These are phyloP conservation scores for Oxyruncus cristatus DNA, from an alignment of 2,113 vertebrate genomes.

Conservation along the genomic window DNA sequence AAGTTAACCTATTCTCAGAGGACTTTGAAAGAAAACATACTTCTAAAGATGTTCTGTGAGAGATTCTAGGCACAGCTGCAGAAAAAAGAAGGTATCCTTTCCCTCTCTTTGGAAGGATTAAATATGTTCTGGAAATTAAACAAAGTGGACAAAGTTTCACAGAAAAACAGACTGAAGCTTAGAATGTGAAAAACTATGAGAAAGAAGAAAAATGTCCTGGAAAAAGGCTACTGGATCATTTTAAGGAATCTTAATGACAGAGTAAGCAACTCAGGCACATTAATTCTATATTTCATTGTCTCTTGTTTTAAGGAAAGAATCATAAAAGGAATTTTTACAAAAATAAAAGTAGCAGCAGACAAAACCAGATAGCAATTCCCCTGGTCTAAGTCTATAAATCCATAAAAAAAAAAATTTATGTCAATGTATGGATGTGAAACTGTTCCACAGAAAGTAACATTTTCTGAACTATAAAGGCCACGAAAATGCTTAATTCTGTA, in stretches of 20 bases:
- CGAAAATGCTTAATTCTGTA: background rate
- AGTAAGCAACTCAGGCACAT: background rate
- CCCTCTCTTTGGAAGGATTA: conserved; percentile 16
- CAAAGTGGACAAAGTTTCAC: background rate
- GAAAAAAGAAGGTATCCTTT: background rate
- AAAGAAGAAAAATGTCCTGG: background rate
- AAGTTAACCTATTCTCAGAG: conserved; percentile 21
- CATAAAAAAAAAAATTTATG: background rate
- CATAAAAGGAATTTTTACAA: background rate
- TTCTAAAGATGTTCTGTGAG: conserved; percentile 34
- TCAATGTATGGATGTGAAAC: background rate
- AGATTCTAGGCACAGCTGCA: conserved; percentile 41
- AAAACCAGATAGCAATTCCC: background rate
- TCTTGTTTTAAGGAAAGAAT: background rate
- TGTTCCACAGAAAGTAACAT: background rate
- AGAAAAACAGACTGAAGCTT: background rate
- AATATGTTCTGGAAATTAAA: conserved; percentile 40
- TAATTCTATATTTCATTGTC: background rate
- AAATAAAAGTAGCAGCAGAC: background rate
- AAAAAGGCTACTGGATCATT: conserved; percentile 13
- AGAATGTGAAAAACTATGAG: conserved; percentile 7
- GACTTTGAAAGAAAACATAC: conserved; percentile 46
- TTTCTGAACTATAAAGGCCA: background rate
- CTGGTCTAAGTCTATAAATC: background rate
- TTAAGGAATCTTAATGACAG: conserved; percentile 8